These are phyloP conservation scores for Ecdyonurus torrentis DNA, from an alignment of 2,888 invertebrate species.

Conservation along the genomic window DNA sequence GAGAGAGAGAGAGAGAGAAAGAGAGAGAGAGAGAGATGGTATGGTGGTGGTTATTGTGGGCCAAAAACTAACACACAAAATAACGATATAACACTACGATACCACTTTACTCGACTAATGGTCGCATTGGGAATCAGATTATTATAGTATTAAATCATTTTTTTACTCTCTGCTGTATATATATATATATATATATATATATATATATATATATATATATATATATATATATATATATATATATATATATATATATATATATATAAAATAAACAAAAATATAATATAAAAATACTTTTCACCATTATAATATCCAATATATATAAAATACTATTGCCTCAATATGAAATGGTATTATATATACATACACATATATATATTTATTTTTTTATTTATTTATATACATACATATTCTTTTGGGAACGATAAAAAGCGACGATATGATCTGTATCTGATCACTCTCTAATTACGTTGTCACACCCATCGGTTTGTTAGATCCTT, in stretches of 20 bases:
- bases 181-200: no score
- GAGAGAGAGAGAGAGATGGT: no score
- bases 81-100: background rate
- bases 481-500: background rate
- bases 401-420: background rate
- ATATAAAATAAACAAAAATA: background rate
- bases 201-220: no score
- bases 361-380: no score
- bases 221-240: no score
- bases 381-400: background rate
- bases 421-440: background rate
- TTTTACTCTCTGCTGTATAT: no score
- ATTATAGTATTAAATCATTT: background rate
- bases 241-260: no score
- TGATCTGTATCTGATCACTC: conserved; percentile 1
- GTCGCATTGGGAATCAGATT: background rate
- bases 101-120: background rate
- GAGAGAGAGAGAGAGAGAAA: background rate
- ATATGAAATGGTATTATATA: no score
- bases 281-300: background rate
- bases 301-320: background rate
- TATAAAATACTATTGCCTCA: no score
- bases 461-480: conserved; percentile 2
- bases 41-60: no score
- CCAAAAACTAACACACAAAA: no score